Base-by-base conservation (phyloP, 2,797 vertebrate genomes). In the Sebastes dallii region DNA sequence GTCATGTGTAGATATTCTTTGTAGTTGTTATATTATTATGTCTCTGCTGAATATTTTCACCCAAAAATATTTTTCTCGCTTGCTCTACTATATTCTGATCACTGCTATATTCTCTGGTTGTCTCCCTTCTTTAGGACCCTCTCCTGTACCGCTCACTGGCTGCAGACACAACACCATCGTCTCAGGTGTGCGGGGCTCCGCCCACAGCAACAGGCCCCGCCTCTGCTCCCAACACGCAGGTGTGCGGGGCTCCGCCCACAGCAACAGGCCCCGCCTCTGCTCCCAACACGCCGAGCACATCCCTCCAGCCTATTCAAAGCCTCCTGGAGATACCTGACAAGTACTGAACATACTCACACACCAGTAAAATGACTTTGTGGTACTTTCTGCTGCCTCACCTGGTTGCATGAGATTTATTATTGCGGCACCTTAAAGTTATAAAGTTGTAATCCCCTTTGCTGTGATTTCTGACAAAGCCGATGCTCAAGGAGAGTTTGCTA, bases 101-200 rank as follows among this genome's bases (percentile, higher is more conserved):
- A 29, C 20, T 74, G 29, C 7, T 75, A 1, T 54, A 39, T 72
- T 72, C 3, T 34, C n/a, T 66, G 39, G 6, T 30, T 32, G 5
- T 36, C 8, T 50, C 8, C 16, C 20, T 27, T 42, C 30, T 76
- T 14, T 39, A 85, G 86, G 86, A 90, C 16, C 69, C 97, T 13
- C 92, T 97, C 1, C 94, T 96, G 82, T 73, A 65, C 4, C 70
- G 13, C 67, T 76, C 96, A 27, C 92, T 96, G 1, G 72, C 95
- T 30, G 93, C 94, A 24, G 95, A 95, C 42, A 92, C 93, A 0
- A 93, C 95, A 6, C 74, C 90, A 2, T 94, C 94, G 60, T 78
- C 94, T 36, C 88, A 94, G 29, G 86, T 89, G 36, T 39, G 36
- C 36, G 13, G 36, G 13, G 36, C 36, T 39, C 36, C 1, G 36